phyloP scores from a whole-genome alignment of 2,888 invertebrate species.

The Sericinus montela region DNA sequence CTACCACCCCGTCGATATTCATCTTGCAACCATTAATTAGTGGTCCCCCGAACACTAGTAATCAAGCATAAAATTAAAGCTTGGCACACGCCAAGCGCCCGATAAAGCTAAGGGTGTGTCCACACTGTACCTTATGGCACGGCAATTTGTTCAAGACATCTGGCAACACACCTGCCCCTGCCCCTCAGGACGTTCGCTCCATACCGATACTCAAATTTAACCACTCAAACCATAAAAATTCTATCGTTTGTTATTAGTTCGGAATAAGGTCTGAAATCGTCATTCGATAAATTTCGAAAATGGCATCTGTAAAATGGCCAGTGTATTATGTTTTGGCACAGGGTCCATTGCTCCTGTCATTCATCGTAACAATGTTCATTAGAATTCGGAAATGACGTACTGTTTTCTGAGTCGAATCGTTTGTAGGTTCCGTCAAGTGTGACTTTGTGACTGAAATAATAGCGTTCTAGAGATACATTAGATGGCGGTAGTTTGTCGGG shows the following conservation, averaged over 20 bases:
- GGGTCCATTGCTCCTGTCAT: slow-evolving; percentile 67
- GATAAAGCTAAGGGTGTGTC: slow-evolving; percentile 69
- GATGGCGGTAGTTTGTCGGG: slow-evolving; percentile 34
- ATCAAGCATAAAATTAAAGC: slow-evolving; percentile 79
- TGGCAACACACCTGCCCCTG: slow-evolving; percentile 74
- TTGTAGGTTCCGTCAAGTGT: slow-evolving; percentile 59
- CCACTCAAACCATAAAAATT: slow-evolving; percentile 12
- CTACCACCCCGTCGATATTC: slow-evolving; percentile 31
- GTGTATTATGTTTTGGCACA: slow-evolving; percentile 64
- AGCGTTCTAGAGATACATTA: slow-evolving; percentile 44
- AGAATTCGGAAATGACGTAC: slow-evolving; percentile 75
- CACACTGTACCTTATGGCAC: slow-evolving; percentile 71
- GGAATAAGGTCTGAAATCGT: slow-evolving; percentile 34
- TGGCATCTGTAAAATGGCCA: slow-evolving; percentile 26
- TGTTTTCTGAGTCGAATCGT: slow-evolving; percentile 54
- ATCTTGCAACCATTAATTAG: slow-evolving; percentile 72
- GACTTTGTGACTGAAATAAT: slow-evolving; percentile 47
- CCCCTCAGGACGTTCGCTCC: slow-evolving; percentile 41
- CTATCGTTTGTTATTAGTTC: slow-evolving; percentile 21
- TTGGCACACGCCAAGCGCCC: slow-evolving; percentile 73
- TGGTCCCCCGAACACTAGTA: slow-evolving; percentile 58
- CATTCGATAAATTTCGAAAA: slow-evolving; percentile 13
- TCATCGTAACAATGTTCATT: slow-evolving; percentile 50
- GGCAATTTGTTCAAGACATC: slow-evolving; percentile 78
- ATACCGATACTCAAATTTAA: slow-evolving; percentile 48